These are phyloP conservation scores for Tuberolachnus salignus DNA, from an alignment of 2,888 invertebrate species.

Conservation along the genomic window DNA sequence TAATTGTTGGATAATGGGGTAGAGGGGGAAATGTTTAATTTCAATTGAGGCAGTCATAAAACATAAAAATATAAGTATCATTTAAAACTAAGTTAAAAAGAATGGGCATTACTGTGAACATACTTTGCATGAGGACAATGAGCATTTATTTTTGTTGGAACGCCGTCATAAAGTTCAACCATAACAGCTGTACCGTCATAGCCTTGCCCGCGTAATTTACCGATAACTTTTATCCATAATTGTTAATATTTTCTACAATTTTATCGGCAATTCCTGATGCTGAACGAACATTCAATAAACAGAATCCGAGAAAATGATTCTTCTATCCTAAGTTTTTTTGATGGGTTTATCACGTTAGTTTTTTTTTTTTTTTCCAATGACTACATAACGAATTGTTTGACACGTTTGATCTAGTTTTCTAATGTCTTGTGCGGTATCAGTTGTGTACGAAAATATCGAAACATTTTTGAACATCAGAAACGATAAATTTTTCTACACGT, in stretches of 20 bases:
- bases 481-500: slow-evolving; percentile 7
- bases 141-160: slow-evolving; percentile 23
- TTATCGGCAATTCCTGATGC: slow-evolving; percentile 1
- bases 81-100: slow-evolving; percentile 16
- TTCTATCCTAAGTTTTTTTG: slow-evolving; percentile 24
- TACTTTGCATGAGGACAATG: slow-evolving; percentile 5
- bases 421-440: slow-evolving; percentile 62
- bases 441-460: slow-evolving; percentile 61
- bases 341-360: too few relatives aligned
- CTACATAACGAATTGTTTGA: slow-evolving; percentile 44
- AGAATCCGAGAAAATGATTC: slow-evolving; percentile 34
- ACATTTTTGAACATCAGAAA: slow-evolving; percentile 54
- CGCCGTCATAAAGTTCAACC: background rate
- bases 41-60: slow-evolving; percentile 2
- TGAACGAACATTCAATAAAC: slow-evolving; percentile 13
- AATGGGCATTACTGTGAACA: slow-evolving; percentile 4
- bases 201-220: slow-evolving; percentile 1
- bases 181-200: slow-evolving; percentile 14
- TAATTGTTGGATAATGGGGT: background rate
- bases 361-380: slow-evolving; percentile 27
- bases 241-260: slow-evolving; percentile 31
- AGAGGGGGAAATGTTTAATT: slow-evolving; percentile 13
- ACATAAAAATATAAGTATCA: too few relatives aligned
- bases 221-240: slow-evolving; percentile 11
- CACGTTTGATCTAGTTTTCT: slow-evolving; percentile 57